Conservation (phyloP, 2,113 vertebrate genomes). For the Nibea albiflora region DNA sequence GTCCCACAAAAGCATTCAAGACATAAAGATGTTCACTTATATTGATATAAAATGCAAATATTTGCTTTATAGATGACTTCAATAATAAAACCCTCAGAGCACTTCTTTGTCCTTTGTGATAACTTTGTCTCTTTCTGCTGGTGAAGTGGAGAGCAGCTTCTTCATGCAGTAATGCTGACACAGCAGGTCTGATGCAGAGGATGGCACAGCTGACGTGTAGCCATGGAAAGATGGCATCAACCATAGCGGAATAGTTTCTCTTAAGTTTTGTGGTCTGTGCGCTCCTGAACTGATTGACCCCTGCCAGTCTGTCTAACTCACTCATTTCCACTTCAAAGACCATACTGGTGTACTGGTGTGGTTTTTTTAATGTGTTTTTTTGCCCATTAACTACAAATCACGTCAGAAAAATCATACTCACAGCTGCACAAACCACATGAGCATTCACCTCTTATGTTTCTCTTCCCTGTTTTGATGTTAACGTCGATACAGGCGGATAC, state of each 20-base stretch:
- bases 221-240: slow-evolving; percentile 60
- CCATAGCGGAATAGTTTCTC: slow-evolving; percentile 20
- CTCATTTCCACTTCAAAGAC: slow-evolving; percentile 17
- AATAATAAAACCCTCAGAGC: not conserved
- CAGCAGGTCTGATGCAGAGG: slow-evolving; percentile 31
- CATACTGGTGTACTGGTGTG: not conserved
- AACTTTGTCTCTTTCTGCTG: not conserved
- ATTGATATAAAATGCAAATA: not conserved
- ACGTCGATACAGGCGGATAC: not conserved
- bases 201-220: slow-evolving; percentile 45
- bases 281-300: slow-evolving; percentile 44
- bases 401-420: not conserved
- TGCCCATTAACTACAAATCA: not conserved
- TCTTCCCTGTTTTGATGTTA: not conserved
- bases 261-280: slow-evolving; percentile 21
- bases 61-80: not conserved
- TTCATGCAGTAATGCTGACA: slow-evolving; percentile 41
- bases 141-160: not conserved
- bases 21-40: not conserved
- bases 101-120: not conserved
- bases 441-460: not conserved
- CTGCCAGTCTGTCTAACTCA: slow-evolving; percentile 5
- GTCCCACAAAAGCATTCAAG: not conserved
- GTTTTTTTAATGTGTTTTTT: slow-evolving; percentile 1
- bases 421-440: not conserved